A percentile compares a stretch with the other conserved stretches of the same genome.
These are phyloP conservation scores for Cheilosia vernalis DNA, from an alignment of 2,888 invertebrate genomes.

Conservation along the genomic window DNA sequence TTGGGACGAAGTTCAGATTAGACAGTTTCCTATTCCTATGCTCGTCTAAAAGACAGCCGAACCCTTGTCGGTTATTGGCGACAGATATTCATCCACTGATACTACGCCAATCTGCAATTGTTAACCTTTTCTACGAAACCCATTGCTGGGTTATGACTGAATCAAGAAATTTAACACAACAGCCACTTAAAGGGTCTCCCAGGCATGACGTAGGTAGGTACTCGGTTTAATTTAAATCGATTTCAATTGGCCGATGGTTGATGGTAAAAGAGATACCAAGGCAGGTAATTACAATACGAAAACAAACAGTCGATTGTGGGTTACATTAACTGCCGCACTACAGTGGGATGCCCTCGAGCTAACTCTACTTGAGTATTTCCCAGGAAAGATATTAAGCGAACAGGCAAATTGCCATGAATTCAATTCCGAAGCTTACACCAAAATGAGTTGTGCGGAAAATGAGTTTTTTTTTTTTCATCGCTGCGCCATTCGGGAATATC, in stretches of 20 bases:
- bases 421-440: constrained; percentile 49
- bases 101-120: no score
- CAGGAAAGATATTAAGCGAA: constrained; percentile 57
- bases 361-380: constrained; percentile 54
- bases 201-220: constrained; percentile 2
- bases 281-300: constrained; percentile 56
- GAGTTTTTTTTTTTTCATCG: constrained; percentile 49
- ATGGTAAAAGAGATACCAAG: constrained; percentile 5
- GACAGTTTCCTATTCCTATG: no score
- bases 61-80: no score
- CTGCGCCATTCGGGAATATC: constrained; percentile 57
- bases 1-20: no score
- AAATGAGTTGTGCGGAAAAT: constrained; percentile 65
- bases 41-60: no score
- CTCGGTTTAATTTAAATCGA: constrained; percentile 24
- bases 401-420: constrained; percentile 62
- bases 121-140: no score
- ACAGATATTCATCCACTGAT: no score
- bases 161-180: no score
- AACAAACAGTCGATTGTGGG: constrained; percentile 12
- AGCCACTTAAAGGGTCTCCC: neutral
- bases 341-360: constrained; percentile 44
- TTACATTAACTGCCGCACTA: constrained; percentile 9
- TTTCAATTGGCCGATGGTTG: constrained; percentile 10
- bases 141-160: no score